Conservation (phyloP, 1,140 invertebrate genomes). For the Drosophila trapezifrons region DNA sequence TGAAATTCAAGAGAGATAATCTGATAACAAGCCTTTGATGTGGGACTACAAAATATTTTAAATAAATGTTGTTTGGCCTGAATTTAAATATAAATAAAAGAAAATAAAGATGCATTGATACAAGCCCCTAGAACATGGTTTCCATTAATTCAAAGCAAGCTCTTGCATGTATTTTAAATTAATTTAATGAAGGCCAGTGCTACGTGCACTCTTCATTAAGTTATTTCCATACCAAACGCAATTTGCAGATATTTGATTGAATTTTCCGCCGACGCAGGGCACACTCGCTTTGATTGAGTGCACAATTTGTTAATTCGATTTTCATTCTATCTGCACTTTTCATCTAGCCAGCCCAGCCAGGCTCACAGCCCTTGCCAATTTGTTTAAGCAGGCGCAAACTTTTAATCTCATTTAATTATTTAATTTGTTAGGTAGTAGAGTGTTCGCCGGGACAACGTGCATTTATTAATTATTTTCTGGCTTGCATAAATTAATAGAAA, state of each 20-base stretch:
- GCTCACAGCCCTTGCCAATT: background rate
- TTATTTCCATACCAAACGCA: conserved; percentile 41
- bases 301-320: conserved; percentile 77
- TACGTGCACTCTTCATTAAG: conserved; percentile 63
- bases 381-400: conserved; percentile 44
- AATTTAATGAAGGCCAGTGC: conserved; percentile 57
- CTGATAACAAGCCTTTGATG: conserved; percentile 29
- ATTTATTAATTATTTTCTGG: conserved; percentile 37
- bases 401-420: conserved; percentile 79
- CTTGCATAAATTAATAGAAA: conserved; percentile 68
- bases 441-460: conserved; percentile 14
- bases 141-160: background rate
- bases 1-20: conserved; percentile 23
- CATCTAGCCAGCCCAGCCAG: background rate
- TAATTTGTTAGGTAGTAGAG: conserved; percentile 63
- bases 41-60: background rate
- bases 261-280: conserved; percentile 48
- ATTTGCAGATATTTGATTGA: conserved; percentile 65
- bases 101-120: background rate
- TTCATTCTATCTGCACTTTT: conserved; percentile 30
- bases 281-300: conserved; percentile 67
- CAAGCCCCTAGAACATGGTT: too few species aligned
- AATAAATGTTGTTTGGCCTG: background rate
- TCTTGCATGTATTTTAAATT: conserved; percentile 23
- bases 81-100: background rate